phyloP scores from a whole-genome alignment of 2,797 vertebrate genomes.

The Diplodus sargus region DNA sequence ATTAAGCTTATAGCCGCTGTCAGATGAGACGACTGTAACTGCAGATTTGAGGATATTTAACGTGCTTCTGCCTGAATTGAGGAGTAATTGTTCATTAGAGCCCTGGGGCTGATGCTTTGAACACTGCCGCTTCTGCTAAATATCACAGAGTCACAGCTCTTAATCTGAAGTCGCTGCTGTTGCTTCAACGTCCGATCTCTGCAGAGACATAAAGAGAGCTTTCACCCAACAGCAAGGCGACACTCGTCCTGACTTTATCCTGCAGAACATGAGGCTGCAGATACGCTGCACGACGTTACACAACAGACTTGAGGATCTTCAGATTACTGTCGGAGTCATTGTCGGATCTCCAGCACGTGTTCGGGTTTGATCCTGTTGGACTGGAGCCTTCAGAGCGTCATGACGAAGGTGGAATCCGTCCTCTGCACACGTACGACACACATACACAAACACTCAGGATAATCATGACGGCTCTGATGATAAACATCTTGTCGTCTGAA shows the following conservation, averaged over 20 bases:
- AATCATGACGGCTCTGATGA: slow-evolving; percentile 38
- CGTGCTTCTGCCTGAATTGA: slow-evolving; percentile 45
- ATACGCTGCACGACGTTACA: neutral
- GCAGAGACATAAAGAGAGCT: too few species aligned
- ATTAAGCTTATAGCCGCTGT: slow-evolving; percentile 29
- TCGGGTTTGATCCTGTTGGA: slow-evolving; percentile 1
- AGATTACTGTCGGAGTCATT: neutral
- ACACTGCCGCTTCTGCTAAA: neutral
- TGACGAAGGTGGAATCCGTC: slow-evolving; percentile 1
- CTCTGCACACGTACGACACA: slow-evolving; percentile 1
- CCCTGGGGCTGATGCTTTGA: slow-evolving; percentile 26
- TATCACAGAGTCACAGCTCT: slow-evolving; percentile 11
- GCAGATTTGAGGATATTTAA: neutral
- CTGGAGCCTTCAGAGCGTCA: neutral
- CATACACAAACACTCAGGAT: slow-evolving; percentile 21
- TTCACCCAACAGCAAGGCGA: neutral
- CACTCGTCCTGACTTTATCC: neutral
- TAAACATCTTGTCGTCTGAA: slow-evolving; percentile 23
- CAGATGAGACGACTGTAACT: neutral
- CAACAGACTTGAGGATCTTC: neutral
- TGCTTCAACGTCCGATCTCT: neutral
- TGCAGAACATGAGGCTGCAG: neutral
- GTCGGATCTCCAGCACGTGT: slow-evolving; percentile 33
- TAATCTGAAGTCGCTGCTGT: neutral
- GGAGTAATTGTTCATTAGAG: neutral